Conservation (phyloP, 1,140 invertebrate genomes). For the Thaumetopoea pityocampa region DNA sequence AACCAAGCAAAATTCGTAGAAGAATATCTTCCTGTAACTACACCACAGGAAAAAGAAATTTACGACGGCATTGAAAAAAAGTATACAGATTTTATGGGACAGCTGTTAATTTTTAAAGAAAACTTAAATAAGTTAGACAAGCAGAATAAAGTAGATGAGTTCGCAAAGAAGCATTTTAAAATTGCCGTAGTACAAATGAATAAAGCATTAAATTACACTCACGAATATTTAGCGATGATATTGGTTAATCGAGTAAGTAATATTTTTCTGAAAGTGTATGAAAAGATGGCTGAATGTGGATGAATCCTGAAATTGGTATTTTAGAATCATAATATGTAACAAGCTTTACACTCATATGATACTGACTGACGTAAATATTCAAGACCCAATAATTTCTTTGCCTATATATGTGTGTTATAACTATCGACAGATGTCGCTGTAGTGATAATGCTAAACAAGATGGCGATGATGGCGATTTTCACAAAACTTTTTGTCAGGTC, state of each 20-base stretch:
- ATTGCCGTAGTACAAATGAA: conserved; percentile 31
- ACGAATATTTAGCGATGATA: conserved; percentile 32
- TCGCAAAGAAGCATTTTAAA: conserved; percentile 35
- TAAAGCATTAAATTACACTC: conserved; percentile 34
- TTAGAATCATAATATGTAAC: too few species aligned
- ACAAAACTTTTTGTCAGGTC: too few species aligned
- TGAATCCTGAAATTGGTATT: too few species aligned
- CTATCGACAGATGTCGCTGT: too few species aligned
- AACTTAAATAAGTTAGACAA: conserved; percentile 33
- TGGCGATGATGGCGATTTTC: too few species aligned
- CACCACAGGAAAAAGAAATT: conserved; percentile 23
- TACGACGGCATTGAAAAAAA: conserved; percentile 30
- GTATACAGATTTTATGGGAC: conserved; percentile 20
- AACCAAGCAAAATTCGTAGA: conserved; percentile 37
- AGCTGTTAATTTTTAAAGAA: conserved; percentile 22
- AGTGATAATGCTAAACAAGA: too few species aligned
- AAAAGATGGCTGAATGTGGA: too few species aligned
- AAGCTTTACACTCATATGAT: too few species aligned
- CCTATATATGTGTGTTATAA: too few species aligned
- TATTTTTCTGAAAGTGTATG: too few species aligned
- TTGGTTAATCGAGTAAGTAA: conserved; percentile 40
- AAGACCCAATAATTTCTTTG: too few species aligned
- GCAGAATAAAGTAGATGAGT: conserved; percentile 35
- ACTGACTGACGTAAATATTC: too few species aligned
- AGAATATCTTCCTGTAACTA: conserved; percentile 32